Base-by-base conservation (phyloP, 2,797 vertebrate species). In the Rhinichthys osculus region DNA sequence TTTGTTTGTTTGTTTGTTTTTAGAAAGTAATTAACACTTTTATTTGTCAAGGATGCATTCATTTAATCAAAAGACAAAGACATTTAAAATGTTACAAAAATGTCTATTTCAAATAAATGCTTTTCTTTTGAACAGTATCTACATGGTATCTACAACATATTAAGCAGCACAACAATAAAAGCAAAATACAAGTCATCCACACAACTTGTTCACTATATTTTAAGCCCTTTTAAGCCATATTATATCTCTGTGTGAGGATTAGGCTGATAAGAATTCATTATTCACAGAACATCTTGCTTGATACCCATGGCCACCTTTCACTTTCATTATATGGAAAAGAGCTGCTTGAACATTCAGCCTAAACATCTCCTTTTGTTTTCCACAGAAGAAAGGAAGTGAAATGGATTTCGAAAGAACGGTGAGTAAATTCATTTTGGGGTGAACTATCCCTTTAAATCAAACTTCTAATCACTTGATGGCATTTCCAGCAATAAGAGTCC, bases 401-500 rank as follows among this genome's bases (percentile, higher is more conserved):
- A 57, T 33, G 9, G 19, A 5, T 76, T 35, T 78, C 2, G 4
- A 52, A 81, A 35, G 19, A 16, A 19, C 10, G 4, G 3, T 57
- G 52, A 14, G 1, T 59, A 47, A 64, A 50, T 62, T 0, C 0
- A 11, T 44, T 62, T 64, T 30, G 23, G 9, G 10, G 16, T 14
- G 2, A 77, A 54, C 9, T 19, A 66, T 27, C 3, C 5, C 35
- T 44, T 59, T 7, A 57, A 70, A 35, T 52, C 33, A 59, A 67
- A 47, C n/a, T 27, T 13, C n/a, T 40, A 44, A 9, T 14, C 16
- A 9, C 30, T 64, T 40, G 7, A 74, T 79, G 74, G 16, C 47
- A 84, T 70, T 78, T 84, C 33, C 27, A 70, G 50, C 66, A 70
- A 78, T 77, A 84, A 77, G 5, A 70, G 74, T 47, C 17, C 72